These are phyloP conservation scores for Ptilodon capucinus DNA, from an alignment of 2,888 invertebrate species.

Conservation along the genomic window DNA sequence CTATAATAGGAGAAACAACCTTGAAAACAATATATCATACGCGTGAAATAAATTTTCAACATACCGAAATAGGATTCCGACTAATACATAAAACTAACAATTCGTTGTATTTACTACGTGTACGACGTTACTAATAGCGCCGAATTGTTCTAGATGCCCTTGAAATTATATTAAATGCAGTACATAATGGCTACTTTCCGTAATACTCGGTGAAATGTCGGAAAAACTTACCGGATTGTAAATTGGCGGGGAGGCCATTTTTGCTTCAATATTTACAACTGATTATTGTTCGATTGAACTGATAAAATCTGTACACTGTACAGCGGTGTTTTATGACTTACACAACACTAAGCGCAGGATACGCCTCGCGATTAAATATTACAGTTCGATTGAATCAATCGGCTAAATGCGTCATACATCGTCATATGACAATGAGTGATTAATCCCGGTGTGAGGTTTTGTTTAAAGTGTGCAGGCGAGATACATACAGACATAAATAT, in stretches of 20 bases:
- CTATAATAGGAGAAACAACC: slow-evolving; percentile 22
- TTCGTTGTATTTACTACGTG: slow-evolving; percentile 45
- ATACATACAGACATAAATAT: neutral
- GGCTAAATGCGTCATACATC: slow-evolving; percentile 60
- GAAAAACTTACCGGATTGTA: slow-evolving; percentile 68
- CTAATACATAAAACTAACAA: slow-evolving; percentile 23
- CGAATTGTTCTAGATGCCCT: slow-evolving; percentile 57
- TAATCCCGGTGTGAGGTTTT: slow-evolving; percentile 26
- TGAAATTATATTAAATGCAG: slow-evolving; percentile 42
- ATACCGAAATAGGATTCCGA: slow-evolving; percentile 20
- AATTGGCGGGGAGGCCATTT: slow-evolving; percentile 64
- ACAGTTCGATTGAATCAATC: slow-evolving; percentile 46
- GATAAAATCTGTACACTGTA: neutral
- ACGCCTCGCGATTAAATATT: slow-evolving; percentile 49
- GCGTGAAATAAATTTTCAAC: slow-evolving; percentile 6
- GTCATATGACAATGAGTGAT: slow-evolving; percentile 50
- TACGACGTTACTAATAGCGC: slow-evolving; percentile 38
- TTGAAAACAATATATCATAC: slow-evolving; percentile 15
- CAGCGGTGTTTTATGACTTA: slow-evolving; percentile 30
- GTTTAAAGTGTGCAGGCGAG: slow-evolving; percentile 6
- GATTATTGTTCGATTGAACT: slow-evolving; percentile 4
- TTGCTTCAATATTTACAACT: slow-evolving; percentile 24
- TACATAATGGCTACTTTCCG: slow-evolving; percentile 23
- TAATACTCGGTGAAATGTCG: slow-evolving; percentile 10
- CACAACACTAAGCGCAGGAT: slow-evolving; percentile 41